Evolutionary conservation across 2,888 invertebrate genomes (phyloP).

Genomic region (Papilio protenor): DNA sequence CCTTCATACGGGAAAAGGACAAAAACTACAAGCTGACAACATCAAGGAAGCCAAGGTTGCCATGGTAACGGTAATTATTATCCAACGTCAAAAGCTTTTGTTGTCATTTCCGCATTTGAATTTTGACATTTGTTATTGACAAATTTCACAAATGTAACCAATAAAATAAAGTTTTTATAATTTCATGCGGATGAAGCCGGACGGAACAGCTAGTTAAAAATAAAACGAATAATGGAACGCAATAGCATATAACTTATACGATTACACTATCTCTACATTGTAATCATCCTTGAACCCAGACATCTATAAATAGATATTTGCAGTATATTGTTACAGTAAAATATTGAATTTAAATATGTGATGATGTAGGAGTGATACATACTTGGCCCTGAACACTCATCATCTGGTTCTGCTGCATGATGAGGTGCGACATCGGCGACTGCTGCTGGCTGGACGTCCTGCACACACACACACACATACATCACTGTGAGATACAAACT

Average conservation of each 20-base stretch:
- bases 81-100: no score
- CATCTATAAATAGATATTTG: neutral
- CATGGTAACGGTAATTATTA: no score
- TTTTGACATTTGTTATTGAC: no score
- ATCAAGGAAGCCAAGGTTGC: no score
- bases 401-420: constrained; percentile 83
- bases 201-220: no score
- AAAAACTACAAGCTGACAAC: no score
- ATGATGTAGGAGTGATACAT: constrained; percentile 43
- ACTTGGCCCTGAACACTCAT: constrained; percentile 83
- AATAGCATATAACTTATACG: neutral
- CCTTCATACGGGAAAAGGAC: no score
- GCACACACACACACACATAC: constrained; percentile 53
- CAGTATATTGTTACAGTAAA: neutral
- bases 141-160: no score
- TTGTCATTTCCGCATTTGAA: no score
- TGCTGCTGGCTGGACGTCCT: constrained; percentile 79
- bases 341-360: neutral
- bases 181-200: no score
- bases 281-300: neutral
- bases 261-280: neutral
- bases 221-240: neutral
- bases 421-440: constrained; percentile 79
- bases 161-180: no score
- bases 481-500: no score